These are phyloP conservation scores for Phataginus tricuspis DNA, from an alignment of 2,797 vertebrate species.

Conservation along the genomic window DNA sequence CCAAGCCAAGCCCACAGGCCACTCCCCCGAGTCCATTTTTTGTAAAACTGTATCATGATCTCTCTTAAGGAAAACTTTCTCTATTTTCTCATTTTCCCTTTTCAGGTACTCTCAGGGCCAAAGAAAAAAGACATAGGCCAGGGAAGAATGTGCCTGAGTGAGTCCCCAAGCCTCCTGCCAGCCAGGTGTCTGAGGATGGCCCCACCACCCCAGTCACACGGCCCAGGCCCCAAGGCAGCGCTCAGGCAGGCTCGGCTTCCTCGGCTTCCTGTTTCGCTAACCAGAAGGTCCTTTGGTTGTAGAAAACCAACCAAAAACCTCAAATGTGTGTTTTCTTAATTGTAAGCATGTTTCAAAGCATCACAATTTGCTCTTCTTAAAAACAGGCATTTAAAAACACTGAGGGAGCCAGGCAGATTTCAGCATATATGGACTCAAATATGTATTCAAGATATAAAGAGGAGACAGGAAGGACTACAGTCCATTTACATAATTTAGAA, in stretches of 20 bases:
- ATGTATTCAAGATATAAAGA: neutral
- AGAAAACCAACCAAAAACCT: neutral
- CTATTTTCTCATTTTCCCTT: neutral
- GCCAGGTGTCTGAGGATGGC: neutral
- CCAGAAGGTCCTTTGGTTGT: too few relatives aligned
- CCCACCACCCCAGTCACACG: too few relatives aligned
- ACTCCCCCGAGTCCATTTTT: neutral
- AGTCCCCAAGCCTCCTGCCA: neutral
- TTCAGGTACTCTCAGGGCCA: neutral
- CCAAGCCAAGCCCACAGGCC: neutral
- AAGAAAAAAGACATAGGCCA: neutral
- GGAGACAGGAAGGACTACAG: neutral
- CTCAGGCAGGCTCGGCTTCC: neutral
- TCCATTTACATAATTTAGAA: neutral
- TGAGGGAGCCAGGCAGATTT: neutral
- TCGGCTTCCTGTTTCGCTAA: neutral
- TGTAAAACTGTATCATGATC: rapidly evolving
- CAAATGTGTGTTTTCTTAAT: neutral
- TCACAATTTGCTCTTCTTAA: neutral
- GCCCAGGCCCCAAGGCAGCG: neutral
- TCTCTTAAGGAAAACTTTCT: too few relatives aligned
- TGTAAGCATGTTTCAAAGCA: neutral
- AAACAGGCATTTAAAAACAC: neutral
- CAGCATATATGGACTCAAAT: neutral
- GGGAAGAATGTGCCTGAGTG: too few relatives aligned